These are phyloP conservation scores for Agrochola circellaris DNA, from an alignment of 2,888 invertebrate species.

Conservation along the genomic window DNA sequence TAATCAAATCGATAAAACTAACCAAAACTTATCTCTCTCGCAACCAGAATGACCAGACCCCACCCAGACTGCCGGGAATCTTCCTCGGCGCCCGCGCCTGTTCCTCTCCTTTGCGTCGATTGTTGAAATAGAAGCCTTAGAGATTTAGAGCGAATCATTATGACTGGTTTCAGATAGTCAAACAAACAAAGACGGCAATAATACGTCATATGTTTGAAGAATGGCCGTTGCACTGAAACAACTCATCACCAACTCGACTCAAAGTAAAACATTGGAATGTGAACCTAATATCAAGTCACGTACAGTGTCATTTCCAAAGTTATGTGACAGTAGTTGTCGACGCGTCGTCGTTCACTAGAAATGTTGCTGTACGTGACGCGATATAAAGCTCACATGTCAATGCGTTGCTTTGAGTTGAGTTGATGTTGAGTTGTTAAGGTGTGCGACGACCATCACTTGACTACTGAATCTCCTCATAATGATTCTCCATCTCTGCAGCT, in stretches of 20 bases:
- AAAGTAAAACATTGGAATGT: not conserved
- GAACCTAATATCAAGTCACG: not conserved
- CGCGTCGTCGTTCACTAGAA: not conserved
- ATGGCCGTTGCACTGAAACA: not conserved
- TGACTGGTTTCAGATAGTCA: not conserved
- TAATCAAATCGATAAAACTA: not conserved
- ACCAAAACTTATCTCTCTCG: not conserved
- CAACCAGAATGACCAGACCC: not conserved
- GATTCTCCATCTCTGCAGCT: not conserved
- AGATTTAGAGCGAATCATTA: not conserved
- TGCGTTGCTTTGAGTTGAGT: not conserved
- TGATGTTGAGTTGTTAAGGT: not conserved
- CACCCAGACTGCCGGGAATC: not conserved
- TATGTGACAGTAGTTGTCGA: not conserved
- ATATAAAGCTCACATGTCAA: not conserved
- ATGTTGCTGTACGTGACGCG: not conserved
- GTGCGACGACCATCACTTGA: not conserved
- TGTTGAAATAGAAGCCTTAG: not conserved
- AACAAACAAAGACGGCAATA: not conserved
- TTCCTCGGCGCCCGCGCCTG: not conserved
- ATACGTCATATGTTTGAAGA: not conserved
- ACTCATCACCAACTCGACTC: constrained; percentile 1
- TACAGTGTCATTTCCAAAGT: not conserved
- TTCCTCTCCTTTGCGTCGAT: not conserved
- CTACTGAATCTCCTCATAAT: not conserved